Percentiles rank a stretch among this genome's conserved stretches.
These are phyloP conservation scores for Lasiommata megera DNA, from an alignment of 2,888 invertebrate species.

Conservation along the genomic window DNA sequence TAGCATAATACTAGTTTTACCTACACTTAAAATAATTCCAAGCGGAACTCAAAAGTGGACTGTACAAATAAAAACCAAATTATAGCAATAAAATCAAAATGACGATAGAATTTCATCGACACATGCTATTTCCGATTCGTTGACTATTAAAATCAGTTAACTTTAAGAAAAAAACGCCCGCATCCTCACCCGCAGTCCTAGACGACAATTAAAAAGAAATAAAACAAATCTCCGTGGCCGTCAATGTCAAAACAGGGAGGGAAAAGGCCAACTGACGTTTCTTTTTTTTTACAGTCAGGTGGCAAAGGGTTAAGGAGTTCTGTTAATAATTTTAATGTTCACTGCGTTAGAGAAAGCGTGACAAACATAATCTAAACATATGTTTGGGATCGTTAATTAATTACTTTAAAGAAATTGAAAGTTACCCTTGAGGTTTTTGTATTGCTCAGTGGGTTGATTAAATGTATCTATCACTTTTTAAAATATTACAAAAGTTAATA, in stretches of 20 bases:
- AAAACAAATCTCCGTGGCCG: slow-evolving; percentile 75
- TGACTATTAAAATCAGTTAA: slow-evolving; percentile 67
- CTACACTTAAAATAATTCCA: not conserved
- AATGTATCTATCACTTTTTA: not conserved
- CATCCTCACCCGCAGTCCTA: slow-evolving; percentile 51
- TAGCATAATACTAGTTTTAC: too few species aligned
- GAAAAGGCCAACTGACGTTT: slow-evolving; percentile 72
- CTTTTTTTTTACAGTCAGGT: slow-evolving; percentile 61
- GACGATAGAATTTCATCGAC: slow-evolving; percentile 59
- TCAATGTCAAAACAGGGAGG: slow-evolving; percentile 53
- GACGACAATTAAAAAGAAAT: slow-evolving; percentile 80
- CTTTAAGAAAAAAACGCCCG: slow-evolving; percentile 53
- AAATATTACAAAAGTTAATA: not conserved
- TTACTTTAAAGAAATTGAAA: slow-evolving; percentile 74
- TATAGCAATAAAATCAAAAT: slow-evolving; percentile 67
- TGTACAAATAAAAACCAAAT: slow-evolving; percentile 25
- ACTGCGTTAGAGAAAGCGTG: slow-evolving; percentile 71
- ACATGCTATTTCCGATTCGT: slow-evolving; percentile 76
- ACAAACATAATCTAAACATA: slow-evolving; percentile 73
- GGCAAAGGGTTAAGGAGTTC: slow-evolving; percentile 56
- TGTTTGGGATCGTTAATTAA: slow-evolving; percentile 74
- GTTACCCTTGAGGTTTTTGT: slow-evolving; percentile 42
- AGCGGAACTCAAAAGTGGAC: slow-evolving; percentile 23
- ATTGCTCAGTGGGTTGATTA: not conserved
- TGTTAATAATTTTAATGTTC: slow-evolving; percentile 58